phyloP scores from a whole-genome alignment of 2,888 invertebrate species.

The Cephus nigrinus region DNA sequence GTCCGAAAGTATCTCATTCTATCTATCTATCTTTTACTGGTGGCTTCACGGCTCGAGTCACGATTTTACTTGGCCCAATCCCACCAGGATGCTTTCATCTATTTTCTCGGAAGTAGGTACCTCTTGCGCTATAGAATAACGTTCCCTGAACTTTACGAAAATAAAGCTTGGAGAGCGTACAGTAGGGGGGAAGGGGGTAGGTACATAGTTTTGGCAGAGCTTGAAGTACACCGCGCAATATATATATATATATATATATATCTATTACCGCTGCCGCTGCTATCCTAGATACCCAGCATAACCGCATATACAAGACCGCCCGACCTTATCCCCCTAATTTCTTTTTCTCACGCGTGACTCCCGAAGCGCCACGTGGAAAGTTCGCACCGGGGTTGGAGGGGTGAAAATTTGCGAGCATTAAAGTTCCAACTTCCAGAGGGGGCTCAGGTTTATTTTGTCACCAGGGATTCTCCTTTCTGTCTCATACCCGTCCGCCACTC shows the following conservation, averaged over 20 bases:
- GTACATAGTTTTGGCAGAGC: background rate
- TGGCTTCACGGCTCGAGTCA: background rate
- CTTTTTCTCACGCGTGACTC: background rate
- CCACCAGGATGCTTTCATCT: background rate
- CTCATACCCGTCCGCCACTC: constrained; percentile 2
- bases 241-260: background rate
- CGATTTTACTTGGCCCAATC: background rate
- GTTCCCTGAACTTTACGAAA: background rate
- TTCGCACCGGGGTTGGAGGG: background rate
- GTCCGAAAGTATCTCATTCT: background rate
- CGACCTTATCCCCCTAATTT: background rate
- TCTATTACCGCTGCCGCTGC: background rate
- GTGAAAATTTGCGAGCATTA: background rate
- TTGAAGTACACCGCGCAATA: background rate
- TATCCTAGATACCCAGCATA: background rate
- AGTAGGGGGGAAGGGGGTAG: background rate
- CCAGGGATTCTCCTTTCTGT: background rate
- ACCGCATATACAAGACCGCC: background rate
- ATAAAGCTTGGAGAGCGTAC: background rate
- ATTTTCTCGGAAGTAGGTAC: background rate
- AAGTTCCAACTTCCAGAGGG: background rate
- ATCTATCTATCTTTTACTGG: background rate
- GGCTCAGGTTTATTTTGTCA: background rate
- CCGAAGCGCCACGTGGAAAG: background rate
- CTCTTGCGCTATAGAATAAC: background rate